Evolutionary conservation across 92 coral and sea anemone species (phyloP), one percentile per base, ranked within the genome.

Genomic region (Zoanthus sociatus): DNA sequence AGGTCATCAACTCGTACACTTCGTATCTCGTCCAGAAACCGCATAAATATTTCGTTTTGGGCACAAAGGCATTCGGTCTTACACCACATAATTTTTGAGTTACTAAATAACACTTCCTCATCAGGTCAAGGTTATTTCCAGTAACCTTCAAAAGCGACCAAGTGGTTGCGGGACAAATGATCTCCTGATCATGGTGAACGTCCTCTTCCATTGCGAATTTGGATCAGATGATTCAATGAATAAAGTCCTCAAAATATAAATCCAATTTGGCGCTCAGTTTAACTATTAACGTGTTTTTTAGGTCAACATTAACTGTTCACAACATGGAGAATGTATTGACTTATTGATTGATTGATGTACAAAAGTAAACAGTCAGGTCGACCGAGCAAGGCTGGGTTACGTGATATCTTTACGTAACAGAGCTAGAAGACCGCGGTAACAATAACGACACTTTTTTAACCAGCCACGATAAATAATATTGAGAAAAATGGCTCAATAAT

Each of bases 31-130:
- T 37, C 42, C 42, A 4, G 42, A 37, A 37, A 37, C 42, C 42
- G 42, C 58, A 4, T 53, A 53, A 53, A 53, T 12, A 63, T 20
- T 63, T 63, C 70, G 32, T 63, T 63, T 16, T 63, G 70, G 70
- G 70, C 70, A 26, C 26, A 63, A 63, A 63, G 70, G 70, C 70
- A 11, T 63, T 63, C 70, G 70, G 70, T 63, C 70, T 63, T 63
- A 0, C 70, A 63, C 70, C 70, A 63, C 18, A 63, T 63, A 63
- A 63, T 63, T 63, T 63, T 63, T 18, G 70, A 11, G 70, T 63
- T 63, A 63, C 70, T 37, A 37, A 37, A 37, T 63, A 63, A 26
- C 70, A 63, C 30, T 63, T 63, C 70, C 70, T 63, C 70, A 7
- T 63, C 11, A 26, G 70, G 70, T 63, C 70, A 63, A 63, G 70